Base-by-base conservation (phyloP, 2,113 vertebrate species). In the Chlamydotis undulata region DNA sequence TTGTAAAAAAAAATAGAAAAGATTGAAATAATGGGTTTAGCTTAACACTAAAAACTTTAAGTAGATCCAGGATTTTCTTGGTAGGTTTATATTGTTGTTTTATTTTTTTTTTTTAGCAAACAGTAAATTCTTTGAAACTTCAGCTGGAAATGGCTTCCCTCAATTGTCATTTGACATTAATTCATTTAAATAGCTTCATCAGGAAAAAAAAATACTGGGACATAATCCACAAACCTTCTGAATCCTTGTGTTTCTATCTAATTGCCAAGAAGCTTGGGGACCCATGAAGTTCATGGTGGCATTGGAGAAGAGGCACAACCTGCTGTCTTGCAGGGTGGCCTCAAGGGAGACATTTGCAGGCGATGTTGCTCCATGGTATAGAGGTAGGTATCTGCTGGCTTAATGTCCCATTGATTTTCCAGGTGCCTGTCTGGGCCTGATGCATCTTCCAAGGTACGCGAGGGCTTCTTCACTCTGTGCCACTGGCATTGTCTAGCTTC, bases 281-380 rank as follows among this genome's bases (percentile, higher is more conserved):
- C 18, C 14, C 31, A 14, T 14, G 23, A 64, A 55, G 17, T 7
- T 75, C 0, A 0, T 33, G 24, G 25, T 76, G 65, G 19, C 22
- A 14, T 4, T 37, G 25, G 41, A 59, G 52, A 7, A 55, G 52
- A 79, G n/a, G 18, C 15, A n/a, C 9, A 59, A 12, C 16, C 43
- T 47, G 35, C 26, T 28, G 14, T 37, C 25, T 68, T n/a, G 28
- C 22, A 29, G 52, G 26, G 29, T 37, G 47, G 37, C 68, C 12
- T 11, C 3, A 24, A 76, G 29, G 14, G 22, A 83, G 12, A 2
- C 1, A 1, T n/a, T 53, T 53, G 50, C n/a, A 63, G 52, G 23
- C 70, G 56, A 8, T 47, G 22, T 9, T 64, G 33, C 33, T 79
- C 47, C 28, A 2, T 6, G 4, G 4, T 10, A 19, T 8, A 13